These are phyloP conservation scores for Oncorhynchus gorbuscha DNA, from an alignment of 2,113 vertebrate species.

Conservation along the genomic window DNA sequence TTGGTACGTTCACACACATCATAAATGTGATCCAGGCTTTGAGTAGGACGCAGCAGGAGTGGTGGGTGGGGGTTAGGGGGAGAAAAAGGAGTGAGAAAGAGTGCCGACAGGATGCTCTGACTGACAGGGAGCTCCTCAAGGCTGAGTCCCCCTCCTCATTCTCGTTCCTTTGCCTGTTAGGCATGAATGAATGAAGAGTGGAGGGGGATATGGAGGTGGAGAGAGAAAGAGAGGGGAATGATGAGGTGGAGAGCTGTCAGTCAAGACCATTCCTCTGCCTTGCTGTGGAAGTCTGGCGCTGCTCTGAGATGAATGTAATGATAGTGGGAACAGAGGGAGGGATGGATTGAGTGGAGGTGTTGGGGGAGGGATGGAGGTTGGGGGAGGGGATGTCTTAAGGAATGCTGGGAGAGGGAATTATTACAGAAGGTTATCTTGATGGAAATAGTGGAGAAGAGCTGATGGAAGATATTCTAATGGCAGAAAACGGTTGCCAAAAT, in stretches of 20 bases:
- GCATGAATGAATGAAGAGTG: slow-evolving; percentile 34
- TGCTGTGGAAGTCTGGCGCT: slow-evolving; percentile 14
- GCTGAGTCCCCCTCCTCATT: slow-evolving; percentile 24
- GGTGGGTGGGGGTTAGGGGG: slow-evolving; percentile 2
- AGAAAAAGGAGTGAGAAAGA: slow-evolving; percentile 23
- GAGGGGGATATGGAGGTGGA: not conserved
- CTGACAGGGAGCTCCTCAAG: slow-evolving; percentile 40
- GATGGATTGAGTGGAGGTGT: not conserved
- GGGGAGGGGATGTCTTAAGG: slow-evolving; percentile 31
- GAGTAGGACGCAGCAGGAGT: slow-evolving; percentile 35
- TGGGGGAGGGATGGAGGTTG: not conserved
- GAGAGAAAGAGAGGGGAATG: slow-evolving; percentile 23
- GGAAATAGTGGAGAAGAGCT: slow-evolving; percentile 21
- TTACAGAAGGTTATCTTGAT: slow-evolving; percentile 35
- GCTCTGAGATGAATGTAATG: slow-evolving; percentile 35
- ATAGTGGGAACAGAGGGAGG: slow-evolving; percentile 31
- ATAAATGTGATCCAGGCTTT: slow-evolving; percentile 16
- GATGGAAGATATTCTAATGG: not conserved
- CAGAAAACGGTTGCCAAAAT: not conserved
- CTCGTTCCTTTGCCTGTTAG: slow-evolving; percentile 16
- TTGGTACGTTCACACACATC: not conserved
- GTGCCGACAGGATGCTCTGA: slow-evolving; percentile 25
- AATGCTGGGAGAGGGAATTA: slow-evolving; percentile 34
- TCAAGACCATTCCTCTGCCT: slow-evolving; percentile 51
- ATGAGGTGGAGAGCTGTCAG: slow-evolving; percentile 42